These are phyloP conservation scores for Chascanopsetta lugubris DNA, from an alignment of 2,113 vertebrate species.

Conservation along the genomic window DNA sequence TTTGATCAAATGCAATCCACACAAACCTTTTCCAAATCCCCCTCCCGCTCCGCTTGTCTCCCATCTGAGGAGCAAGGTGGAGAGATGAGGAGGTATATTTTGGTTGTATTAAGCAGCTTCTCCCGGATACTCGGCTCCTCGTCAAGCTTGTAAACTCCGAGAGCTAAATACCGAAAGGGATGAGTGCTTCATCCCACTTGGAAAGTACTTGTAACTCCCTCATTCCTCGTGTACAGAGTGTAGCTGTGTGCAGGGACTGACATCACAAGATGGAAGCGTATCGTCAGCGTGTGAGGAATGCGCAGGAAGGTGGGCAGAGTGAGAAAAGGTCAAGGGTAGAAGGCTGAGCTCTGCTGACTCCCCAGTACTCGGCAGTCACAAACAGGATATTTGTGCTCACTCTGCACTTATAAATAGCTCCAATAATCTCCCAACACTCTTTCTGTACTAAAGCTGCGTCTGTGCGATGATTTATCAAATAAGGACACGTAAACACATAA, in stretches of 20 bases:
- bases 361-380: neutral
- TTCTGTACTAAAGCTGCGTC: neutral
- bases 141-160: slow-evolving; percentile 46
- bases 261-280: slow-evolving; percentile 54
- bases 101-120: slow-evolving; percentile 43
- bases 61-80: slow-evolving; percentile 37
- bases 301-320: slow-evolving; percentile 19
- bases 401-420: neutral
- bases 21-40: slow-evolving; percentile 44
- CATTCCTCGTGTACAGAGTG: slow-evolving; percentile 19
- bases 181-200: slow-evolving; percentile 52
- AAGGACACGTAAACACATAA: neutral
- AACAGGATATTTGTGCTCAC: neutral
- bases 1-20: slow-evolving; percentile 64
- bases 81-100: slow-evolving; percentile 42
- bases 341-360: neutral
- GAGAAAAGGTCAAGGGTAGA: slow-evolving; percentile 33
- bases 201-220: slow-evolving; percentile 53
- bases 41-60: neutral
- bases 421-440: neutral
- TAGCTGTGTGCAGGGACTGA: slow-evolving; percentile 37
- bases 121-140: slow-evolving; percentile 31
- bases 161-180: slow-evolving; percentile 37
- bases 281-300: slow-evolving; percentile 40
- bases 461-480: neutral